Conservation (phyloP, 2,113 vertebrate genomes). For the Amblyopsis rosae region DNA sequence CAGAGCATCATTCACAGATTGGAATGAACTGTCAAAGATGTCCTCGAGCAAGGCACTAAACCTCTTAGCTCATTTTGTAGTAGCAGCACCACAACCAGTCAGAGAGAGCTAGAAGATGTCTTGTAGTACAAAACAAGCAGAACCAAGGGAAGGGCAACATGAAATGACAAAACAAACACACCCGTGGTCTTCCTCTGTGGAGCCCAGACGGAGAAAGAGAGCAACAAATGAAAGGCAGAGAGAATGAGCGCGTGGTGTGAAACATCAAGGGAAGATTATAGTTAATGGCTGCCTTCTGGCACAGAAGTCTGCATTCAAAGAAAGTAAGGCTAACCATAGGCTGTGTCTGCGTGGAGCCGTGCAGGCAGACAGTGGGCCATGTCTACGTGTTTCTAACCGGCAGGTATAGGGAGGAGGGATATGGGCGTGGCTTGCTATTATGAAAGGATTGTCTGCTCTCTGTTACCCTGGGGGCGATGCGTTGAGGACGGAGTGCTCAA, state of each 20-base stretch:
- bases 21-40: too few species aligned
- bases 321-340: conserved; percentile 46
- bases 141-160: conserved; percentile 7
- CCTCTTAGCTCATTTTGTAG: not conserved
- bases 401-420: conserved; percentile 8
- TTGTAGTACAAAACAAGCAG: not conserved
- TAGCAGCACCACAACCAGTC: not conserved
- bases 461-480: not conserved
- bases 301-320: conserved; percentile 61
- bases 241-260: conserved; percentile 36
- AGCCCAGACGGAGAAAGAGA: conserved; percentile 24
- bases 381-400: conserved; percentile 33
- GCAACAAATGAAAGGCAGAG: conserved; percentile 41
- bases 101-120: conserved; percentile 1
- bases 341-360: conserved; percentile 31
- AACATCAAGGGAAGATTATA: conserved; percentile 61
- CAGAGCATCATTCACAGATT: too few species aligned
- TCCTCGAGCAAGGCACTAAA: not conserved
- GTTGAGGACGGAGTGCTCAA: too few species aligned
- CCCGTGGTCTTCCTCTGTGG: conserved; percentile 18
- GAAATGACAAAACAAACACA: conserved; percentile 19
- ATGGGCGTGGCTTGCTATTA: conserved; percentile 42
- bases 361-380: conserved; percentile 34
- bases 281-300: conserved; percentile 58
- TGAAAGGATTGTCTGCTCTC: conserved; percentile 27